phyloP scores from a whole-genome alignment of 2,797 vertebrate species.

The Platyrinchus mystaceus region DNA sequence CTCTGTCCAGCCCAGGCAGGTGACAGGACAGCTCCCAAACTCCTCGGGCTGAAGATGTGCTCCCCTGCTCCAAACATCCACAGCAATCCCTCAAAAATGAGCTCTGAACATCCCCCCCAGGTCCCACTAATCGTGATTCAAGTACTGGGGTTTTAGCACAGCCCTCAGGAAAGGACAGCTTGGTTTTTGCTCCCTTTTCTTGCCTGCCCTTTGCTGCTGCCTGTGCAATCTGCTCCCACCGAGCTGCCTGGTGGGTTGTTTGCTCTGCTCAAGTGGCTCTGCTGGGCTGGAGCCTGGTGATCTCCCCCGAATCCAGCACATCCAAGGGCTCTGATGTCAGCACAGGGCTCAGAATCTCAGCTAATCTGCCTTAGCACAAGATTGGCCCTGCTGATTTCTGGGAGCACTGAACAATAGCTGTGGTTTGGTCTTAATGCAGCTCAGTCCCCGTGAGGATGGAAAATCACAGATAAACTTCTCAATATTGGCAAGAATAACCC shows the following conservation, averaged over 20 bases:
- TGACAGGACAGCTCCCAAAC: too few species aligned
- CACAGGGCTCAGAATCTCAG: neutral
- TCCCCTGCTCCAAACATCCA: neutral
- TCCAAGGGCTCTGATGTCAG: neutral
- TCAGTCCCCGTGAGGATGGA: neutral
- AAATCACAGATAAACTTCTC: constrained; percentile 25
- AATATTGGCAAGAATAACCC: neutral
- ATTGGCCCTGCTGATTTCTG: neutral
- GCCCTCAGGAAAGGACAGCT: neutral
- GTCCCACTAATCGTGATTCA: neutral
- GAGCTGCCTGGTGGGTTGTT: neutral
- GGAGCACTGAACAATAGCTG: neutral
- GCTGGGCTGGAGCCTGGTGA: neutral
- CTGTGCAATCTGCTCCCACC: neutral
- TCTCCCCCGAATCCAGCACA: neutral
- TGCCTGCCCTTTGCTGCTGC: neutral
- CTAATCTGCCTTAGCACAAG: neutral
- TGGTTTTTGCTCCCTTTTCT: neutral
- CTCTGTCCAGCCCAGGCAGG: too few species aligned
- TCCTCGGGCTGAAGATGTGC: too few species aligned
- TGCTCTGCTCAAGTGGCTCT: neutral
- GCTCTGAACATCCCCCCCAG: neutral
- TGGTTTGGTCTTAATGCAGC: neutral
- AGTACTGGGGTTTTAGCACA: neutral
- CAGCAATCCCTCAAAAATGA: neutral